phyloP scores from a whole-genome alignment of 2,888 invertebrate genomes.

The Watsonalla cultraria region DNA sequence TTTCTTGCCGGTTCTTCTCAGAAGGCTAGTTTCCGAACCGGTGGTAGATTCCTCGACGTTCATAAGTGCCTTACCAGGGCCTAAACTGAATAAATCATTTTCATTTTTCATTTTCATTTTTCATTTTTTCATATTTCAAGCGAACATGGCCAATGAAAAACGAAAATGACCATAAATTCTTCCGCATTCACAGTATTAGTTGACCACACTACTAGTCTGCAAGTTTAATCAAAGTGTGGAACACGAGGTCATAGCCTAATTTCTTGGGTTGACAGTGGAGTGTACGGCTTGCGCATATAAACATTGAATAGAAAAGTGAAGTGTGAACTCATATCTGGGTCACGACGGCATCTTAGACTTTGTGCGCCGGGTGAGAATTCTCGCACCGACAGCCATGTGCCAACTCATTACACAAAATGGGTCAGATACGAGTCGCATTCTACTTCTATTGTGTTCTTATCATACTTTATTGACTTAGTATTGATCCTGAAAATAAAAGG shows the following conservation, averaged over 20 bases:
- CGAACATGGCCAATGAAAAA: too few species aligned
- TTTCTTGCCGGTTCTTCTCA: too few species aligned
- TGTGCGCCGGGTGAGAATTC: constrained; percentile 18
- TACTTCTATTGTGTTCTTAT: constrained; percentile 1
- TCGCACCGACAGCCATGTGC: constrained; percentile 16
- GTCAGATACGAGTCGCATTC: constrained; percentile 8
- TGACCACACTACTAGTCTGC: constrained; percentile 14
- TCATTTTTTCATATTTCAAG: too few species aligned
- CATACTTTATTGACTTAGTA: neutral
- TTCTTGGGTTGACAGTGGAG: constrained; percentile 12
- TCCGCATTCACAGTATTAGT: too few species aligned
- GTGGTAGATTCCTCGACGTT: too few species aligned
- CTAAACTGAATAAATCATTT: too few species aligned
- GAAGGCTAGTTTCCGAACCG: too few species aligned
- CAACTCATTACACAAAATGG: constrained; percentile 14
- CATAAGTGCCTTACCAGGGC: too few species aligned
- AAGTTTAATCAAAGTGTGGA: constrained; percentile 18
- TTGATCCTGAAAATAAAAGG: neutral
- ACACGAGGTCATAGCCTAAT: constrained; percentile 12
- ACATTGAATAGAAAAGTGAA: constrained; percentile 27
- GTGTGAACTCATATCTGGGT: constrained; percentile 49
- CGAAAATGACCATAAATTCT: too few species aligned
- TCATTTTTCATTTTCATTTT: too few species aligned
- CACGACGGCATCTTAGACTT: constrained; percentile 40
- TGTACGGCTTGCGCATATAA: constrained; percentile 18